Percentiles rank a stretch among this genome's conserved stretches.
Evolutionary conservation across 1,140 invertebrate genomes (phyloP).

Genomic region (Nephotettix cincticeps): DNA sequence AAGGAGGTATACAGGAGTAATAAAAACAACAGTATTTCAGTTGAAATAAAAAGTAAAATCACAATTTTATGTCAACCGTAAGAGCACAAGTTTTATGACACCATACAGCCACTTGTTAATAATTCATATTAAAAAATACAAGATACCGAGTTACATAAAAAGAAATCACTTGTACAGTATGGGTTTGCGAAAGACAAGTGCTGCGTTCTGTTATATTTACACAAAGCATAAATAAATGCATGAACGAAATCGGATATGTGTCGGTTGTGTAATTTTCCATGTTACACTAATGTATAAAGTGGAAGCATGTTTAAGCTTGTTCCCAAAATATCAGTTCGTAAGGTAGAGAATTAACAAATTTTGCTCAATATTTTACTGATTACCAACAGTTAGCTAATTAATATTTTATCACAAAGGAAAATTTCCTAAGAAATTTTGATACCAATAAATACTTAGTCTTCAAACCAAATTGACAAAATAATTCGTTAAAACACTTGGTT

Average conservation of each 20-base stretch:
- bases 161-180: background rate
- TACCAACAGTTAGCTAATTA: no score
- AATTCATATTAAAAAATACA: conserved; percentile 3
- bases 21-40: background rate
- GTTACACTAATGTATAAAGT: background rate
- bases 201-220: background rate
- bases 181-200: conserved; percentile 6
- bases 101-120: conserved; percentile 10
- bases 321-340: conserved; percentile 4
- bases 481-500: no score
- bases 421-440: no score
- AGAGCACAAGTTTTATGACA: conserved; percentile 19
- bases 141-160: conserved; percentile 2
- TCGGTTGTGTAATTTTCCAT: background rate
- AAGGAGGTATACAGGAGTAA: background rate
- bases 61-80: conserved; percentile 20
- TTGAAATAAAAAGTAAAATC: conserved; percentile 20
- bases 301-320: conserved; percentile 9
- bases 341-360: no score
- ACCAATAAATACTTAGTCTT: no score
- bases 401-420: no score
- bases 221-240: conserved; percentile 16
- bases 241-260: conserved; percentile 13
- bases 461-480: no score
- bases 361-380: no score